These are phyloP conservation scores for Syrrhaptes paradoxus DNA, from an alignment of 2,113 vertebrate species.

Conservation along the genomic window DNA sequence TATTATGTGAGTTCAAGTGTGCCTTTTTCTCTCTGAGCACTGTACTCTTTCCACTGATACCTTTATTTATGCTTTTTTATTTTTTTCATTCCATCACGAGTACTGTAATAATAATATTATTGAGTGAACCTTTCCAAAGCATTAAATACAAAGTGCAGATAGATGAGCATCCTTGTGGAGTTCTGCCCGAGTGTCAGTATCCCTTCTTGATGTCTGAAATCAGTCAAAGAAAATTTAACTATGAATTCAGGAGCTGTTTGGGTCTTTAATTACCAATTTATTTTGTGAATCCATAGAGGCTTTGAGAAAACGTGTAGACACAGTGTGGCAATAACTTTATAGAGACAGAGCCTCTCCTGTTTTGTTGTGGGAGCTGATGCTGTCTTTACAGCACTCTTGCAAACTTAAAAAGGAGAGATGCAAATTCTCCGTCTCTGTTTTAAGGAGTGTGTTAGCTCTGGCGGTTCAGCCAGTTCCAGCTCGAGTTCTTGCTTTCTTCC, in stretches of 20 bases:
- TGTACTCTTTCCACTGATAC: not conserved
- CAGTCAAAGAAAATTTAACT: not conserved
- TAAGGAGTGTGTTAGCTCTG: not conserved
- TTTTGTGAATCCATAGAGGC: not conserved
- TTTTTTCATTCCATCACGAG: not conserved
- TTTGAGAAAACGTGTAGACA: not conserved
- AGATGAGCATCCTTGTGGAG: not conserved
- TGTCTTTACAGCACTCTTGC: too few relatives aligned
- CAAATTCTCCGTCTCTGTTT: not conserved
- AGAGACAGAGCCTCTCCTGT: not conserved
- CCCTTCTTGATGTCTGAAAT: not conserved
- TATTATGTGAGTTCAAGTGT: not conserved
- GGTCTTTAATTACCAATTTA: not conserved
- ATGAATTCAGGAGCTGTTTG: not conserved
- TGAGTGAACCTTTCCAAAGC: not conserved
- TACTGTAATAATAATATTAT: not conserved
- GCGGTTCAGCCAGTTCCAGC: not conserved
- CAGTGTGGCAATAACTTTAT: not conserved
- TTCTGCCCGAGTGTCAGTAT: rapidly evolving
- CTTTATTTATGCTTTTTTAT: not conserved
- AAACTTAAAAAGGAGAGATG: not conserved
- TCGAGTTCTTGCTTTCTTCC: not conserved
- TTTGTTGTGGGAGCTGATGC: rapidly evolving
- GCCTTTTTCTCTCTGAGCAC: not conserved
- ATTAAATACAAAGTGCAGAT: not conserved